Evolutionary conservation across 2,113 vertebrate species (phyloP).

Genomic region (Proterorhinus semilunaris): DNA sequence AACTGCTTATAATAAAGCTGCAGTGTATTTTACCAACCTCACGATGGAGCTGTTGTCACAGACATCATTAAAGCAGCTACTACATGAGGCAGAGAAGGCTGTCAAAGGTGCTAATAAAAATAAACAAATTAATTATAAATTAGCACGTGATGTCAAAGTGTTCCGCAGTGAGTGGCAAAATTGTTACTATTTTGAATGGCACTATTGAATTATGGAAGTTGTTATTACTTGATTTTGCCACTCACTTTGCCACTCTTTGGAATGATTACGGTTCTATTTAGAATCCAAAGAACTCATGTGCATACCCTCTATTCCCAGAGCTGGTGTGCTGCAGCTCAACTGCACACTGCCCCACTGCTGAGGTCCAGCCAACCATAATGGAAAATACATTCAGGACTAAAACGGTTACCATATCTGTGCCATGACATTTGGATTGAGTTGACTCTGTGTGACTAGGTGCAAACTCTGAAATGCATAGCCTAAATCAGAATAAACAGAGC

Average conservation of each 20-base stretch:
- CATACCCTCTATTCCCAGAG: background rate
- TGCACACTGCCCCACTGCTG: constrained; percentile 12
- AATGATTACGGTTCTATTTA: no score
- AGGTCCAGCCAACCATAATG: constrained; percentile 10
- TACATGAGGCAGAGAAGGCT: no score
- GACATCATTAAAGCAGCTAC: background rate
- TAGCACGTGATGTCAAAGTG: no score
- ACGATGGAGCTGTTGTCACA: constrained; percentile 67
- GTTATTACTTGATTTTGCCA: no score
- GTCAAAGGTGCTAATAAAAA: no score
- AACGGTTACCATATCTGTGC: constrained; percentile 16
- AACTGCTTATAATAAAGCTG: constrained; percentile 73
- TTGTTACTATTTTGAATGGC: no score
- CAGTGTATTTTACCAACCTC: constrained; percentile 53
- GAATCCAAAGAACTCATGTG: no score
- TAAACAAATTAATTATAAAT: no score
- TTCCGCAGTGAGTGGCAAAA: no score
- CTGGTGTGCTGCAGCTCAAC: background rate
- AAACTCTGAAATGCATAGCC: constrained; percentile 37
- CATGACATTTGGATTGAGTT: constrained; percentile 16
- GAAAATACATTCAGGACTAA: constrained; percentile 4
- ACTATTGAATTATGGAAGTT: no score
- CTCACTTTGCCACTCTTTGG: no score
- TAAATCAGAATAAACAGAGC: constrained; percentile 45
- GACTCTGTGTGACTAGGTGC: constrained; percentile 40